These are phyloP conservation scores for Kuschelorhynchus macadamiae DNA, from an alignment of 2,888 invertebrate genomes.

Conservation along the genomic window DNA sequence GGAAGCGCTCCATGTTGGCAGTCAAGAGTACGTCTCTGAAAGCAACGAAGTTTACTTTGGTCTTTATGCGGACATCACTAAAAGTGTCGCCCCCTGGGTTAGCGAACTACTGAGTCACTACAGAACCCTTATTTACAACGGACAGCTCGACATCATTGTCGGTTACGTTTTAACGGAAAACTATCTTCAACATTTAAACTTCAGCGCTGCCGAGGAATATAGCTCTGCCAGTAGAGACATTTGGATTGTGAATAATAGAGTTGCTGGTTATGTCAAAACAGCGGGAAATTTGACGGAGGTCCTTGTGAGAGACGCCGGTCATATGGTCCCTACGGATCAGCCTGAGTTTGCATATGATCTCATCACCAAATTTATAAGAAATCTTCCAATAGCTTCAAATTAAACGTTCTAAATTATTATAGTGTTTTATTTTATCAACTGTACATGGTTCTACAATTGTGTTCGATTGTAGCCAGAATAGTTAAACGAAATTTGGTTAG, in stretches of 20 bases:
- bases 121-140: slow-evolving; percentile 85
- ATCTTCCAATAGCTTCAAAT: slow-evolving; percentile 17
- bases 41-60: slow-evolving; percentile 21
- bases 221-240: slow-evolving; percentile 74
- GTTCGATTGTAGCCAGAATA: too few species aligned
- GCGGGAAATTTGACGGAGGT: slow-evolving; percentile 80
- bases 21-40: background rate
- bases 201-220: slow-evolving; percentile 76
- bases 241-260: slow-evolving; percentile 74
- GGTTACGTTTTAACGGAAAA: slow-evolving; percentile 86
- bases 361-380: slow-evolving; percentile 67
- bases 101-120: slow-evolving; percentile 76
- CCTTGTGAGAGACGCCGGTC: too few species aligned
- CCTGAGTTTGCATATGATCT: slow-evolving; percentile 81
- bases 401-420: background rate
- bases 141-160: slow-evolving; percentile 90
- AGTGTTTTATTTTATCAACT: too few species aligned
- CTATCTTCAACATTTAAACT: slow-evolving; percentile 79
- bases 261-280: slow-evolving; percentile 64
- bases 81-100: slow-evolving; percentile 55
- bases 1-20: slow-evolving; percentile 44
- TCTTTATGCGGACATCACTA: slow-evolving; percentile 72
- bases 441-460: background rate
- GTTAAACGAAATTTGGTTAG: too few species aligned
- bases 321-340: slow-evolving; percentile 85